Evolutionary conservation across 2,797 vertebrate genomes (phyloP).

Genomic region (Rhincodon typus): DNA sequence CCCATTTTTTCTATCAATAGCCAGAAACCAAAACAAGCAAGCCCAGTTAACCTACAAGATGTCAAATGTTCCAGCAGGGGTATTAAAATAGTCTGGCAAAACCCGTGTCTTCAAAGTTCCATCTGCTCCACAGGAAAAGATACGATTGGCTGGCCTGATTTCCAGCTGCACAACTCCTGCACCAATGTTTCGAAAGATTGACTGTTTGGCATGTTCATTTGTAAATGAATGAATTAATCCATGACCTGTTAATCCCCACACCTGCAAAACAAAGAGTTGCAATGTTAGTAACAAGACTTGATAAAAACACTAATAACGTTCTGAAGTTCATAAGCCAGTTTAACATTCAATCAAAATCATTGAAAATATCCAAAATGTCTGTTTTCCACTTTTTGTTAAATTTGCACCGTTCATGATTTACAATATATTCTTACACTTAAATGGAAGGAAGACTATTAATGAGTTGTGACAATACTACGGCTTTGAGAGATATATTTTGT

Average conservation of each 20-base stretch:
- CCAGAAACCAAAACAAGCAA: constrained; percentile 44
- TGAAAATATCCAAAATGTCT: not conserved
- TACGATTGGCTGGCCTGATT: constrained; percentile 75
- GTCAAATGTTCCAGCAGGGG: constrained; percentile 78
- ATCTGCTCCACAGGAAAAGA: constrained; percentile 96
- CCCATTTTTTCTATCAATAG: not conserved
- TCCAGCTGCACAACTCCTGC: constrained; percentile 93
- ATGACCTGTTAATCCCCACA: constrained; percentile 84
- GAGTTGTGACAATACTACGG: too few relatives aligned
- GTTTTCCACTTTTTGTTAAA: not conserved
- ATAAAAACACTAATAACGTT: not conserved
- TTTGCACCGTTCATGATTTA: too few relatives aligned
- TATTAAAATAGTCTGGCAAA: constrained; percentile 82
- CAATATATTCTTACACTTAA: not conserved
- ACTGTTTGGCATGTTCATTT: constrained; percentile 92
- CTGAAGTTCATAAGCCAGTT: not conserved
- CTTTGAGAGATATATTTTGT: too few relatives aligned
- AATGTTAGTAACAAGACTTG: not conserved
- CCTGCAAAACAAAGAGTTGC: constrained; percentile 56
- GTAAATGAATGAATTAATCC: constrained; percentile 91
- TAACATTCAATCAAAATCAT: not conserved
- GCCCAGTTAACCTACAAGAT: constrained; percentile 62
- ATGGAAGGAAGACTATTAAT: too few relatives aligned
- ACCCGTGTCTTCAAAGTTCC: constrained; percentile 95
- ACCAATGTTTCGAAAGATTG: constrained; percentile 94